These are phyloP conservation scores for Parazoanthus swiftii DNA, from an alignment of 92 coral and sea anemone species.

Conservation along the genomic window DNA sequence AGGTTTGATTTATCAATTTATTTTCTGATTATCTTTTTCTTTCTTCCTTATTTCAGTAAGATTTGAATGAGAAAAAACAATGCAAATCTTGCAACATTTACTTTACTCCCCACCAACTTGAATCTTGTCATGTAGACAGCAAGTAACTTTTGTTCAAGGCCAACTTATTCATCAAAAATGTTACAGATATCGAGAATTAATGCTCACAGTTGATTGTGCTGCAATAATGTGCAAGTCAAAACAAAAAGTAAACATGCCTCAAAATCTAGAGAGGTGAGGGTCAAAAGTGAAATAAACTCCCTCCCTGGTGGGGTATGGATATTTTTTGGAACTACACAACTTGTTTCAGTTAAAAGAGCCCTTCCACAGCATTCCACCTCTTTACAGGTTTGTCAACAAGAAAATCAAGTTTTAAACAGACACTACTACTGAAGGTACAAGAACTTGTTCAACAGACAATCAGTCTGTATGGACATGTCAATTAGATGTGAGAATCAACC, in stretches of 20 bases:
- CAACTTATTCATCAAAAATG: conserved; percentile 5
- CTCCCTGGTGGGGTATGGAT: conserved; percentile 11
- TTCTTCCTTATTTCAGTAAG: conserved; percentile 10
- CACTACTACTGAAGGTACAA: conserved; percentile 8
- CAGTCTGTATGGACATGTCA: conserved; percentile 15
- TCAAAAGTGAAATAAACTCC: conserved; percentile 6
- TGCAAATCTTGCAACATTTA: conserved; percentile 6
- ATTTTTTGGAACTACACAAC: conserved; percentile 6
- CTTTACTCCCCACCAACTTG: conserved; percentile 5
- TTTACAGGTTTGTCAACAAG: conserved; percentile 7
- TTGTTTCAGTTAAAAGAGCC: conserved; percentile 7
- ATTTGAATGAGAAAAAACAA: conserved; percentile 5
- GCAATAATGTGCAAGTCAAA: conserved; percentile 7
- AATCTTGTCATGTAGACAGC: conserved; percentile 8
- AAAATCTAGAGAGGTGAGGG: conserved; percentile 8
- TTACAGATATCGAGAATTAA: conserved; percentile 5
- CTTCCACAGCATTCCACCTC: conserved; percentile 10
- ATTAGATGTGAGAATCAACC: conserved; percentile 14
- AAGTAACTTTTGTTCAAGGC: conserved; percentile 7
- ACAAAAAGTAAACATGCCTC: conserved; percentile 7
- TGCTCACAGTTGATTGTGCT: conserved; percentile 8
- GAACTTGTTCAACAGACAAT: conserved; percentile 12
- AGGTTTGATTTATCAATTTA: conserved; percentile 11
- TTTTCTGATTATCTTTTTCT: conserved; percentile 11
- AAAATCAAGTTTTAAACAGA: conserved; percentile 5